Percentiles rank a stretch among this genome's conserved stretches.
Evolutionary conservation across 2,888 invertebrate species (phyloP).

Genomic region (Leptinotarsa peninsularis): DNA sequence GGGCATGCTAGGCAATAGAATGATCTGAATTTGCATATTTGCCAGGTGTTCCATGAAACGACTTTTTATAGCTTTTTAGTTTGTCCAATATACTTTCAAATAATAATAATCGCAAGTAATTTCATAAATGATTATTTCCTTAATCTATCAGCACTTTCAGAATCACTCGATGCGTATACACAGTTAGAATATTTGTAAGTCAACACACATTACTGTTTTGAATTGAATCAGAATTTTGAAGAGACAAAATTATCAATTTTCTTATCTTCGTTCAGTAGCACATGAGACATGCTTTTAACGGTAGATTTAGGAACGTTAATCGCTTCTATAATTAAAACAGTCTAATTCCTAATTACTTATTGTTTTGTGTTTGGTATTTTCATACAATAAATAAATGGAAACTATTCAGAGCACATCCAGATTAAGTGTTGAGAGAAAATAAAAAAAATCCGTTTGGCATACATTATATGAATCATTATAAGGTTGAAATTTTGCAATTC

Average conservation of each 20-base stretch:
- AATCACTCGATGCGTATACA: background rate
- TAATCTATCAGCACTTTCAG: background rate
- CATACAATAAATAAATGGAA: conserved; percentile 45
- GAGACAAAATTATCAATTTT: background rate
- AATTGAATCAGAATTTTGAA: too few relatives aligned
- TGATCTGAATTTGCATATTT: too few relatives aligned
- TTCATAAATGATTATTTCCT: too few relatives aligned
- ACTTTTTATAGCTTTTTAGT: too few relatives aligned
- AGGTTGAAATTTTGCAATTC: conserved; percentile 44
- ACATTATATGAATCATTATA: conserved; percentile 27
- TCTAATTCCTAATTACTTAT: conserved; percentile 49
- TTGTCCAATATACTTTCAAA: too few relatives aligned
- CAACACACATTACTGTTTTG: too few relatives aligned
- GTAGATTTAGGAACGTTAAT: conserved; percentile 3
- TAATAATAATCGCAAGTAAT: too few relatives aligned
- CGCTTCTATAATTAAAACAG: conserved; percentile 37
- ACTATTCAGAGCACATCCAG: conserved; percentile 54
- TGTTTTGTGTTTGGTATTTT: conserved; percentile 48
- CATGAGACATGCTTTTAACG: background rate
- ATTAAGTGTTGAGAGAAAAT: conserved; percentile 45
- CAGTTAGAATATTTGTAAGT: too few relatives aligned
- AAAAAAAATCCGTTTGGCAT: conserved; percentile 32
- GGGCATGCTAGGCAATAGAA: too few relatives aligned
- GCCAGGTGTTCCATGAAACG: too few relatives aligned
- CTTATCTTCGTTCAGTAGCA: background rate